Base-by-base conservation (phyloP, 2,797 vertebrate genomes). In the Chloroceryle inda region DNA sequence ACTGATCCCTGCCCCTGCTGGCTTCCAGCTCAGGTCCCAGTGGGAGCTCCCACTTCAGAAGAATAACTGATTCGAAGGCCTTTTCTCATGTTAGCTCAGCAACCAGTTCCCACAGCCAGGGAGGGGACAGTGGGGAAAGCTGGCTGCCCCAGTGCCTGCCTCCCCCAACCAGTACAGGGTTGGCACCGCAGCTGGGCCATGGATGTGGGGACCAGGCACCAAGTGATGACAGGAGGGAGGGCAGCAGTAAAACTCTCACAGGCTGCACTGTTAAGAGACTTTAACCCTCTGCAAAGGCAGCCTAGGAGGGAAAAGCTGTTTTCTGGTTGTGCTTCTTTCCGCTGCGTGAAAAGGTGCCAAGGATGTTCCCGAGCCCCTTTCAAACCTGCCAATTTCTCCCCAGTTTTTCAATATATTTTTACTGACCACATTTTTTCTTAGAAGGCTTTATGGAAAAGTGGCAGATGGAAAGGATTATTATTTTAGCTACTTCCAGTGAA, bases 141-240 rank as follows among this genome's bases (percentile, higher is more conserved):
- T 44, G 40, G 3, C 6, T 33, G 19, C 22, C 50, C 66, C 22
- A 0, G 24, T 7, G n/a, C 40, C 52, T 22, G 9, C 21, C 42
- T 35, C 27, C 53, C 40, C 40, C 27, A n/a, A n/a, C 13, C 0
- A 0, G 26, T 11, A 69, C 16, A 4, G 33, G 20, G 8, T 6
- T 47, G 27, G 20, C 61, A 35, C n/a, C 0, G 0, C 0, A 0
- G 16, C 1, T 24, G 23, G 35, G 2, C 37, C 31, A 2, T 1
- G 45, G 33, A 11, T 16, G 13, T 1, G 0, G 55, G 45, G 27
- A 42, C 6, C 19, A 21, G 31, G 19, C 50, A 53, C 17, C 52
- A 21, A 5, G 9, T 4, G 44, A 11, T 2, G 1, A 37, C 26
- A 38, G 59, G 27, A 90, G 23, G 14, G 38, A 71, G 16, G 35